Evolutionary conservation across 2,888 invertebrate species (phyloP).

Genomic region (Steinernema scapterisci): DNA sequence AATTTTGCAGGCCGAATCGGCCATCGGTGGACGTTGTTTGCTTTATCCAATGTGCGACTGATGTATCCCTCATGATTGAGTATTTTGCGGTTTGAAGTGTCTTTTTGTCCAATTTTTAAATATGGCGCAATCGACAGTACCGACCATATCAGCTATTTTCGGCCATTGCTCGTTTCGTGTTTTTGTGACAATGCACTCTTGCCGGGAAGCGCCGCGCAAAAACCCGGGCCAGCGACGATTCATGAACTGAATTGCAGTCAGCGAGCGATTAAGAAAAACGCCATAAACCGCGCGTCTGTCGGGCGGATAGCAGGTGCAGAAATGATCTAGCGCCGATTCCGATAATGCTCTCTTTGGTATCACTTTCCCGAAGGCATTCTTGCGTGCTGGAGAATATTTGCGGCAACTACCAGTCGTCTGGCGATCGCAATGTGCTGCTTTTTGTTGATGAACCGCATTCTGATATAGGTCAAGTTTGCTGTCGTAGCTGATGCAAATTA

Average conservation of each 20-base stretch:
- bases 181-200: slow-evolving; percentile 5
- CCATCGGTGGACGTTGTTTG: no score
- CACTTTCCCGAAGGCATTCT: not conserved
- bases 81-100: no score
- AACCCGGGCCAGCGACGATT: slow-evolving; percentile 1
- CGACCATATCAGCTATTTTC: no score
- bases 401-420: not conserved
- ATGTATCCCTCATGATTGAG: no score
- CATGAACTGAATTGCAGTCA: not conserved
- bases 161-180: no score
- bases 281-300: slow-evolving; percentile 1
- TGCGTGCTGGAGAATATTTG: not conserved
- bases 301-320: not conserved
- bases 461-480: slow-evolving; percentile 20
- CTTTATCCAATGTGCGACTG: no score
- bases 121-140: no score
- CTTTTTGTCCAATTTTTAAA: no score
- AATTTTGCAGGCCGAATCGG: no score
- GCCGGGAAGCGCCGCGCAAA: not conserved
- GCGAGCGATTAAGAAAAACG: slow-evolving; percentile 3
- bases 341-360: not conserved
- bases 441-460: not conserved
- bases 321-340: not conserved
- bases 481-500: not conserved
- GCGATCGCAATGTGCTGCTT: not conserved